These are phyloP conservation scores for Camponotus pennsylvanicus DNA, from an alignment of 1,140 invertebrate species.

Conservation along the genomic window DNA sequence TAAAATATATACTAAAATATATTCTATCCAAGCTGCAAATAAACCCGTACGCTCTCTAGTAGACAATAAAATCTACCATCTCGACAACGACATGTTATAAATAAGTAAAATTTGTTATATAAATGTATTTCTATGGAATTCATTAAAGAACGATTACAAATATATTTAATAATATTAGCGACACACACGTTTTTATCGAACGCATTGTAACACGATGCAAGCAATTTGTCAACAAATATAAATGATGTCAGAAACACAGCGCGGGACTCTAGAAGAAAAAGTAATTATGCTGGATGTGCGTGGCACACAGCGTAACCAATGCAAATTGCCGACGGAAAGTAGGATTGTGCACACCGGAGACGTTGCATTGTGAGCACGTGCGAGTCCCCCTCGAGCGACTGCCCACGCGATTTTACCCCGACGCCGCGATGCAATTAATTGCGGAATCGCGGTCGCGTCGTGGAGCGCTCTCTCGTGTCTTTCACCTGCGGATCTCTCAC, in stretches of 20 bases:
- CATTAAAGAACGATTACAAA: constrained; percentile 48
- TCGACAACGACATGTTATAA: constrained; percentile 56
- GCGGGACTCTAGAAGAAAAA: constrained; percentile 46
- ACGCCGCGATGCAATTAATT: constrained; percentile 67
- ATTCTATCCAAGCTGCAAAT: not conserved
- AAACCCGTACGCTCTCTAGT: constrained; percentile 18
- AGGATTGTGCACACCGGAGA: constrained; percentile 66
- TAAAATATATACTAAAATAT: constrained; percentile 51
- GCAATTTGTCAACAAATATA: constrained; percentile 31
- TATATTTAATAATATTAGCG: constrained; percentile 39
- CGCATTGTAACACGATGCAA: constrained; percentile 3
- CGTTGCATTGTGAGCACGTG: constrained; percentile 62
- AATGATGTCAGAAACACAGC: constrained; percentile 5
- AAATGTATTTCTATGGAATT: constrained; percentile 75
- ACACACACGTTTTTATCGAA: not conserved
- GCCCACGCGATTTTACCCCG: constrained; percentile 66
- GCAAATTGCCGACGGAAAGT: constrained; percentile 73
- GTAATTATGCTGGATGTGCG: constrained; percentile 61
- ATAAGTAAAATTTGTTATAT: constrained; percentile 67
- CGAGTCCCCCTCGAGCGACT: constrained; percentile 58
- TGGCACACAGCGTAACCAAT: constrained; percentile 66
- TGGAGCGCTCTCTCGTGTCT: constrained; percentile 14
- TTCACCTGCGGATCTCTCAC: constrained; percentile 79
- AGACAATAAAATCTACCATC: constrained; percentile 76
- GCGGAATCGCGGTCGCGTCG: constrained; percentile 67